Evolutionary conservation across 2,797 vertebrate species (phyloP).

Genomic region (Tauraco hartlaubi): DNA sequence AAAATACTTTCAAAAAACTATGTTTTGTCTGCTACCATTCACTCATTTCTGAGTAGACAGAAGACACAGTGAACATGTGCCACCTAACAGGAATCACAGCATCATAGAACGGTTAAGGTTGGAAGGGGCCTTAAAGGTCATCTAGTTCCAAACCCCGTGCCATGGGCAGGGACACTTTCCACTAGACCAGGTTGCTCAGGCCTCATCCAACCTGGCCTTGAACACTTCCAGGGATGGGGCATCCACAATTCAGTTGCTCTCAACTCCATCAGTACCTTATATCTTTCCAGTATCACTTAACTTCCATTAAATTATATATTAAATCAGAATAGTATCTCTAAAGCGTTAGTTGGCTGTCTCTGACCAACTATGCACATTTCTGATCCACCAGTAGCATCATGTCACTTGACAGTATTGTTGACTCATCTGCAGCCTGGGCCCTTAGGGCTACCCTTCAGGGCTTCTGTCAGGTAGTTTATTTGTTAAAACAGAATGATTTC

Average conservation of each 20-base stretch:
- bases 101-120: no score
- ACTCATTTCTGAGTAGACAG: not conserved
- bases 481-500: not conserved
- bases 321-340: not conserved
- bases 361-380: not conserved
- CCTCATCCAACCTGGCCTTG: no score
- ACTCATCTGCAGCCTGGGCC: not conserved
- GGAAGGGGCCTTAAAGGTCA: no score
- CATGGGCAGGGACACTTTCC: no score
- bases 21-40: not conserved
- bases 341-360: not conserved
- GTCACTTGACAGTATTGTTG: not conserved
- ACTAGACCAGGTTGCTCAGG: no score
- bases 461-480: not conserved
- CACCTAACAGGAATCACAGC: not conserved
- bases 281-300: not conserved
- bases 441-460: not conserved
- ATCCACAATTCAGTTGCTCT: not conserved
- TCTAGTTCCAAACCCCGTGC: no score
- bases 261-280: not conserved
- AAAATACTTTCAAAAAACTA: not conserved
- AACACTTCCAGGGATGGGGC: no score
- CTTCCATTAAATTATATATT: not conserved
- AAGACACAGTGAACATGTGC: not conserved
- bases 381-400: rapidly evolving